Base-by-base conservation (phyloP, 2,888 invertebrate genomes). In the Erebia palarica region DNA sequence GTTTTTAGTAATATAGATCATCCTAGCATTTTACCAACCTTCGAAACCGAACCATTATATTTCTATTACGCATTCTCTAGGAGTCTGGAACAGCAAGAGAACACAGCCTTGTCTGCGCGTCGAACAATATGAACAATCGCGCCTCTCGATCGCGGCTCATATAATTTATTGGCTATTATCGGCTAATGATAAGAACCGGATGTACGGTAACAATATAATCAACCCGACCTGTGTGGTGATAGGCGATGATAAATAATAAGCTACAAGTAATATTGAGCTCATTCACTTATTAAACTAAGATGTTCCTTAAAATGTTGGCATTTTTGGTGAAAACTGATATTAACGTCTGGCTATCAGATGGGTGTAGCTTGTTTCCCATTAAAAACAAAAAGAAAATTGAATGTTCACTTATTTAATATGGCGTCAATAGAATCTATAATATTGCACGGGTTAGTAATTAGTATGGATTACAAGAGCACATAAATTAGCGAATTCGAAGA, bases 401-500 rank as follows among this genome's bases (percentile, higher is more conserved):
- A 8, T 59, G 61, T 42, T 64, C 44, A 53, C 59, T 58, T 68
- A 61, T 36, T 7, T 0, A 0, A 4, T 4, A 8, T 51, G 27
- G 36, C 78, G 72, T 79, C 88, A 84, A 89, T 89, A 81, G 81
- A 85, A 86, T 85, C 86, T 87, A 87, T 87, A 88, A 80, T 79
- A 79, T 75, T 77, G 79, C 79, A 78, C 81, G 81, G 60, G 59
- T 81, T 18, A 82, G 90, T 93, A 93, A 93, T 93, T 18, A 82
- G 90, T 93, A 93, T 93, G 93, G 92, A 93, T 93, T 93, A 93
- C 93, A 93, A 93, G 93, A 92, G 91, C 91, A 93, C 93, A 93
- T 93, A 93, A 93, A 93, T 93, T 93, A 93, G 92, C 92, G 91
- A 91, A 91, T 92, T 90, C 89, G 85, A 84, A 83, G 87, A n/a